phyloP scores from a whole-genome alignment of 2,797 vertebrate genomes.

The Falco columbarius region DNA sequence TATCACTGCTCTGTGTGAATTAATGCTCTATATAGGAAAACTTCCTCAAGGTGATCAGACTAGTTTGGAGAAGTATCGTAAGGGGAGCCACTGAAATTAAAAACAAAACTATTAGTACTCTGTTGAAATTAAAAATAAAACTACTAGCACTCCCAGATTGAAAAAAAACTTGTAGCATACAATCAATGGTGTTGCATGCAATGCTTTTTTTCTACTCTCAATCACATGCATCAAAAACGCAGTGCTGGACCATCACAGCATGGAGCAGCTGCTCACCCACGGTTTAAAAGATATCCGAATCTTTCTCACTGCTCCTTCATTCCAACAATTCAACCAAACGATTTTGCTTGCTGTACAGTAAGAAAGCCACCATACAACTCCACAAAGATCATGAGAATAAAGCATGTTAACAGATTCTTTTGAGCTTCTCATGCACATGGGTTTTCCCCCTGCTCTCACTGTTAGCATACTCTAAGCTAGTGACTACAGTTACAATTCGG shows the following conservation, averaged over 20 bases:
- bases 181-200: not conserved
- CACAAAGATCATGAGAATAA: not conserved
- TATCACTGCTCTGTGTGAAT: not conserved
- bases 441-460: not conserved
- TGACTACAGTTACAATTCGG: not conserved
- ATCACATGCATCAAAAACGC: not conserved
- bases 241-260: not conserved
- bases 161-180: not conserved
- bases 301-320: not conserved
- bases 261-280: not conserved
- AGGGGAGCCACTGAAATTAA: not conserved
- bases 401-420: fast-evolving
- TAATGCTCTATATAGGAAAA: not conserved
- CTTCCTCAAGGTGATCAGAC: not conserved
- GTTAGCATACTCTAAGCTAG: not conserved
- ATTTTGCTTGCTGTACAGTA: not conserved
- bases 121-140: conserved; percentile 16
- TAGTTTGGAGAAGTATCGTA: not conserved
- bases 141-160: not conserved
- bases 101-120: not conserved
- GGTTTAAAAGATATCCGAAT: not conserved
- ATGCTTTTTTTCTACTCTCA: not conserved
- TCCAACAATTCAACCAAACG: not conserved
- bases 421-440: not conserved
- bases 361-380: not conserved